Evolutionary conservation across 2,113 vertebrate genomes (phyloP).

Genomic region (Danionella cerebrum): DNA sequence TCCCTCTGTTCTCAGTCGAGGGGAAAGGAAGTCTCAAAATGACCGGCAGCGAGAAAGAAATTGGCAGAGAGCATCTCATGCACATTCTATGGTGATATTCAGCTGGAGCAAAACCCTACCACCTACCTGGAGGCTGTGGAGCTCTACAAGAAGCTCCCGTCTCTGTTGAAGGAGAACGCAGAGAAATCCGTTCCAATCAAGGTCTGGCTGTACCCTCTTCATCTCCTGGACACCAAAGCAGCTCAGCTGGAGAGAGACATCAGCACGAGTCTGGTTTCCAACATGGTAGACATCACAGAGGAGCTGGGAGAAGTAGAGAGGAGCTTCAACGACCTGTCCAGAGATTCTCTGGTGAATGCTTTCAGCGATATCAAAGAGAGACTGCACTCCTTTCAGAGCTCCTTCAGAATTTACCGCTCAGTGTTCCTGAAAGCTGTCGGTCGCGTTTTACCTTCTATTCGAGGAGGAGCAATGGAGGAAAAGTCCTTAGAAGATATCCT

Average conservation of each 20-base stretch:
- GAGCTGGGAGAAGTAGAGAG: conserved; percentile 32
- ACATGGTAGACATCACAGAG: conserved; percentile 30
- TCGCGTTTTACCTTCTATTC: conserved; percentile 34
- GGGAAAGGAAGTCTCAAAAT: conserved; percentile 22
- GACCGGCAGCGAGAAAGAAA: background rate
- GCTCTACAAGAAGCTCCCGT: conserved; percentile 42
- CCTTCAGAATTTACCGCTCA: conserved; percentile 28
- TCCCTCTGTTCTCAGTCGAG: background rate
- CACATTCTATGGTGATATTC: conserved; percentile 52
- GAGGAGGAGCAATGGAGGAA: conserved; percentile 35
- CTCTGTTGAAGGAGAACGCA: background rate
- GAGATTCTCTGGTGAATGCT: background rate
- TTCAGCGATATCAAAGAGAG: conserved; percentile 45
- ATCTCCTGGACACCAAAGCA: conserved; percentile 41
- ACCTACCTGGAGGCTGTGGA: conserved; percentile 47
- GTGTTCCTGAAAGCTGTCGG: conserved; percentile 20
- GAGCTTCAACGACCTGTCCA: conserved; percentile 43
- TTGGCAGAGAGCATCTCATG: conserved; percentile 43
- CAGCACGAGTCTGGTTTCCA: conserved; percentile 12
- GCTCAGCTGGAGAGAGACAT: conserved; percentile 45
- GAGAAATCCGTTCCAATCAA: conserved; percentile 41
- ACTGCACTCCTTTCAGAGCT: conserved; percentile 25
- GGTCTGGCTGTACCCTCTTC: conserved; percentile 56
- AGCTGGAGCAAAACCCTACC: conserved; percentile 17
- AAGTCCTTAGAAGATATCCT: conserved; percentile 8